Evolutionary conservation across 2,888 invertebrate genomes (phyloP).

Genomic region (Myopa testacea): DNA sequence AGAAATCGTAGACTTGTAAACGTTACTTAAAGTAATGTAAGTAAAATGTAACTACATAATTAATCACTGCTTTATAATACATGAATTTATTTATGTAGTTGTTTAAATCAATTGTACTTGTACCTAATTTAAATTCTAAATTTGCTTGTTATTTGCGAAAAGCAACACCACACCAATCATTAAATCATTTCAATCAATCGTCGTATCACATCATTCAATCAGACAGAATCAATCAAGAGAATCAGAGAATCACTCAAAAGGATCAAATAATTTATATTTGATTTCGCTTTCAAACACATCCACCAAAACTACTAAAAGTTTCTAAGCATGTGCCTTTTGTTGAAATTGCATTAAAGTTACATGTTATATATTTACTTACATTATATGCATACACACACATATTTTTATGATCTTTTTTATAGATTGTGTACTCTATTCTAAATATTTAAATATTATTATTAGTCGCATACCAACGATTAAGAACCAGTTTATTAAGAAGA

Average conservation of each 20-base stretch:
- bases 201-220: not conserved
- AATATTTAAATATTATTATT: not conserved
- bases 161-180: too few species aligned
- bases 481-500: conserved; percentile 18
- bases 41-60: not conserved
- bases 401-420: not conserved
- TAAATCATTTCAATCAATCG: too few species aligned
- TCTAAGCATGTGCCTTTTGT: conserved; percentile 38
- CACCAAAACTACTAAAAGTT: conserved; percentile 18
- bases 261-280: not conserved
- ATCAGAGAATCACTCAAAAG: too few species aligned
- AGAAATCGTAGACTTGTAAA: not conserved
- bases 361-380: not conserved
- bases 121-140: not conserved
- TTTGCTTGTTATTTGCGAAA: not conserved
- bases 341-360: conserved; percentile 1
- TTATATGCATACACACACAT: not conserved
- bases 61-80: not conserved
- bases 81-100: too few species aligned
- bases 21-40: not conserved
- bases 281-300: conserved; percentile 21
- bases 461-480: conserved; percentile 21
- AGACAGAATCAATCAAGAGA: not conserved
- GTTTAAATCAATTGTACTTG: too few species aligned
- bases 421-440: not conserved